Base-by-base conservation (phyloP, 35 echinoderm and acorn worm species). In the Patiria miniata region DNA sequence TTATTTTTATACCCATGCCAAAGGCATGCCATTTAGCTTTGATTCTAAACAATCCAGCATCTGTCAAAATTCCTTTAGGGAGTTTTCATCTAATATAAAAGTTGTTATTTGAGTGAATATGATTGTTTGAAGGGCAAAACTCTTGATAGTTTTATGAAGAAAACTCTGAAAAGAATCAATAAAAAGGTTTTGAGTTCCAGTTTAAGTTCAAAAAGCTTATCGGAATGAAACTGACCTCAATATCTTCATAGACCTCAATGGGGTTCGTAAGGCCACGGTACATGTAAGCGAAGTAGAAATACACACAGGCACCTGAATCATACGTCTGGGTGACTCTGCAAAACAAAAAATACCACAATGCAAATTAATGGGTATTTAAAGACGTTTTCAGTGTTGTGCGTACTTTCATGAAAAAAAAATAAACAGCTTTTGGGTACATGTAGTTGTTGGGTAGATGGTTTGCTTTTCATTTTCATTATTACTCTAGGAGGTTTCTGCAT, bases 221-320 rank as follows among this genome's bases (percentile, higher is more conserved):
- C n/a, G n/a, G n/a, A n/a, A n/a, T n/a, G 38, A 28, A 54, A 69
- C 61, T 21, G 83, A 94, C 96, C 96, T 99, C 96, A 36, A 99
- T 90, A 30, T 84, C 36, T 93, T 99, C 96, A 90, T 99, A 99
- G 1, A 90, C 87, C 80, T 99, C 73, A 16, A 99, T 83, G 36
- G 96, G 96, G 68, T 94, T 90, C 7, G 85, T 50, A 12, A 99
- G 81, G 37, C 96, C 96, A 57, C 89, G 90, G 83, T 95, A 94
- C 42, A 92, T 85, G 78, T 92, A 99, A 19, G 92, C 96, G 90
- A 99, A 99, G 87, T 99, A 99, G 82, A 99, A 99, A 68, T 99
- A 99, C 21, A 99, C 81, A 84, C 96, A 99, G 12, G 96, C 96
- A 51, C 96, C 96, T 8, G 96, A 83, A 84, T 99, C 96, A 81